Percentiles rank a stretch among this genome's conserved stretches.
phyloP scores from a whole-genome alignment of 1,140 invertebrate species.

The Bactericera cockerelli region DNA sequence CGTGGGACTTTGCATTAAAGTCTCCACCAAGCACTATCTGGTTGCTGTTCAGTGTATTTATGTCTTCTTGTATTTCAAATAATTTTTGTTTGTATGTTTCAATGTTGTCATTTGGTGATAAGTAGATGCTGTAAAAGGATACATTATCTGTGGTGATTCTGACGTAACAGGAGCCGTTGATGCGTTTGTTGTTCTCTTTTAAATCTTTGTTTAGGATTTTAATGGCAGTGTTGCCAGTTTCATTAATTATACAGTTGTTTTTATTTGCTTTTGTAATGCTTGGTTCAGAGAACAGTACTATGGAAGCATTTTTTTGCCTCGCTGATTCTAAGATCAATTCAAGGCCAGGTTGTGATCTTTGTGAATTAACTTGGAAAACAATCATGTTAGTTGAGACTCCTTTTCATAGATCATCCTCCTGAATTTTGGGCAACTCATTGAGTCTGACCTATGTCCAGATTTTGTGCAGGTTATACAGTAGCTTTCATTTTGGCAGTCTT shows the following conservation, averaged over 20 bases:
- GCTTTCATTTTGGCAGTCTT: constrained; percentile 6
- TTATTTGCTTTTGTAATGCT: neutral
- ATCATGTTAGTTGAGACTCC: neutral
- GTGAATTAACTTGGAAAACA: neutral
- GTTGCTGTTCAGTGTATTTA: neutral
- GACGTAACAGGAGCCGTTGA: neutral
- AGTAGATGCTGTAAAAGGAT: neutral
- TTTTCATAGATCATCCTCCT: neutral
- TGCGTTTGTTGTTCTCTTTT: too few relatives aligned
- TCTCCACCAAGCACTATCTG: neutral
- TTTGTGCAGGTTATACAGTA: neutral
- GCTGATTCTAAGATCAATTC: neutral
- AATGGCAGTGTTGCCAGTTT: neutral
- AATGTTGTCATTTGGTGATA: neutral
- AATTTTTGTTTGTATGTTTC: neutral
- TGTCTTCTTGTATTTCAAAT: neutral
- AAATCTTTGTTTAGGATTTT: too few relatives aligned
- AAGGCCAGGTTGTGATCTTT: constrained; percentile 1
- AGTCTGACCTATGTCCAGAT: neutral
- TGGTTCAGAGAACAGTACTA: neutral
- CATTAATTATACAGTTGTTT: neutral
- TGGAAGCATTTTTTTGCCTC: neutral
- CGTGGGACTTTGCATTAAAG: neutral
- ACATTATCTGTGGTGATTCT: neutral
- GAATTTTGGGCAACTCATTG: neutral